Evolutionary conservation across 2,797 vertebrate genomes (phyloP), one percentile per base, ranked within the genome.

Genomic region (Muraenolepis orangiensis): DNA sequence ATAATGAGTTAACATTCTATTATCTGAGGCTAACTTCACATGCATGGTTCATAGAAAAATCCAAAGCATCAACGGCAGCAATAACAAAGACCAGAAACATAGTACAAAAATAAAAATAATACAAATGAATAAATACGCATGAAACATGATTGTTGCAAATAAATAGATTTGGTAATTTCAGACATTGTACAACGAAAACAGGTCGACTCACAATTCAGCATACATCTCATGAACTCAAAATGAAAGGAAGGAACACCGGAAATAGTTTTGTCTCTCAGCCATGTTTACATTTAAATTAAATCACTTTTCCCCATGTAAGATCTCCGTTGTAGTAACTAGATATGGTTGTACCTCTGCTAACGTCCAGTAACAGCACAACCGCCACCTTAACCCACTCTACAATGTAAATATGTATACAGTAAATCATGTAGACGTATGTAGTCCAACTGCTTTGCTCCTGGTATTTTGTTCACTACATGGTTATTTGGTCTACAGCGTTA

Each of bases 81-180:
- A 84, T 72, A 82, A 88, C 12, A 57, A 69, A 76, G 76, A 72
- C n/a, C 18, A 74, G 76, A 71, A 36, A 72, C 57, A 69, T 34
- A 78, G 84, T 90, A 92, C 80, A 91, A 91, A 92, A 90, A 90
- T 86, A 86, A 16, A 84, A 81, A 87, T n/a, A 91, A 89, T 87
- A 90, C 82, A 88, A 89, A 90, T 88, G 86, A 93, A 93, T 93
- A 93, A 93, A 93, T 93, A 93, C 82, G 84, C 86, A 91, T 91
- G 51, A 57, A 20, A 57, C n/a, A 23, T n/a, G 5, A 57, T n/a
- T 10, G 51, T n/a, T 6, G 8, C 20, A 89, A 93, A 93, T 92
- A 92, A 91, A 91, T 92, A 2, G 82, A 90, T 91, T 92, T 92
- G 91, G 91, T 91, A 89, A 92, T 89, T 90, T 87, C 82, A 88